Evolutionary conservation across 2,113 vertebrate species (phyloP).

Genomic region (Amblyopsis rosae): DNA sequence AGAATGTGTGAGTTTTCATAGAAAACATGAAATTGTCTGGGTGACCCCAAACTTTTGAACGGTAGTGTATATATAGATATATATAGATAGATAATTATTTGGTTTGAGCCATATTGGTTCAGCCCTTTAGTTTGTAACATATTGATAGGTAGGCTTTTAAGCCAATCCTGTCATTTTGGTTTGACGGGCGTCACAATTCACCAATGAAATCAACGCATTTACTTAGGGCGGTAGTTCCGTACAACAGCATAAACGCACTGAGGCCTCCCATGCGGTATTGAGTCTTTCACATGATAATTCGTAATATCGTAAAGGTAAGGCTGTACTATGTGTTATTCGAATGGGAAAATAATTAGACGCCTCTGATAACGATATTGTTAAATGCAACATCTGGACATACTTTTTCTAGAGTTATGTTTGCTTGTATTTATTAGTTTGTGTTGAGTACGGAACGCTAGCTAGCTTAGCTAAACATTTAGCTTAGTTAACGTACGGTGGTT

Average conservation of each 20-base stretch:
- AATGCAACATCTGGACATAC: neutral
- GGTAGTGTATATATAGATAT: no score
- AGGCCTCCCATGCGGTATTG: constrained; percentile 75
- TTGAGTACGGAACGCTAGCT: neutral
- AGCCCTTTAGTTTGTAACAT: neutral
- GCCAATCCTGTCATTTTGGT: constrained; percentile 40
- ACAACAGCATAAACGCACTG: constrained; percentile 52
- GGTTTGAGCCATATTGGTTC: constrained; percentile 15
- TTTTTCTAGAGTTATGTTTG: neutral
- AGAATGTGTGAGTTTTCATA: no score
- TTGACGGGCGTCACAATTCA: neutral
- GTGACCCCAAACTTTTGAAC: no score
- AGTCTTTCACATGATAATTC: constrained; percentile 31
- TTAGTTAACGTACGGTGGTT: neutral
- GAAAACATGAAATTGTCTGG: no score
- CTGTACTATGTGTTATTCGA: fast-evolving
- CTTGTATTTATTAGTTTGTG: constrained; percentile 25
- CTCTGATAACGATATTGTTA: fast-evolving
- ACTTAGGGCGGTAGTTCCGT: constrained; percentile 60
- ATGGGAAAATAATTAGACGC: fast-evolving
- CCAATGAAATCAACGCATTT: constrained; percentile 47
- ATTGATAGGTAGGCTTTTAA: constrained; percentile 23
- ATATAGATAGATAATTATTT: no score
- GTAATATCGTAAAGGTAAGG: constrained; percentile 55
- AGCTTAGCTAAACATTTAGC: neutral